Conservation (phyloP, 2,797 vertebrate genomes). For the Syngnathus acus region DNA sequence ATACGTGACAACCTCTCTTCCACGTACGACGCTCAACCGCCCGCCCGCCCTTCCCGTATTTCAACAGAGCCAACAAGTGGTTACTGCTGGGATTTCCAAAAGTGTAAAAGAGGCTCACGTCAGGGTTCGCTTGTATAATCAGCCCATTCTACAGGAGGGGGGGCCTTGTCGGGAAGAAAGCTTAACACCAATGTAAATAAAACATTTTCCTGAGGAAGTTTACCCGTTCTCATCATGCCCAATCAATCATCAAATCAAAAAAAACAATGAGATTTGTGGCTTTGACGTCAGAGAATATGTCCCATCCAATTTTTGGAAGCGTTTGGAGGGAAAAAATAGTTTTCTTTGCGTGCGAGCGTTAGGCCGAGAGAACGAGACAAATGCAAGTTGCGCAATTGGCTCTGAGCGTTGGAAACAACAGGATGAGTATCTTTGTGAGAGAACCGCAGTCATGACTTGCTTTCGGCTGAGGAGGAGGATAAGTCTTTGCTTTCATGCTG, state of each 20-base stretch:
- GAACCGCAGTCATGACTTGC: slow-evolving; percentile 4
- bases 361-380: not conserved
- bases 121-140: slow-evolving; percentile 2
- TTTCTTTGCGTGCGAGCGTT: not conserved
- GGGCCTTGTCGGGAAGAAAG: slow-evolving; percentile 1
- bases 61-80: slow-evolving; percentile 22
- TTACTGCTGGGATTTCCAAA: slow-evolving; percentile 23
- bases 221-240: slow-evolving; percentile 27
- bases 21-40: slow-evolving; percentile 8
- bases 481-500: slow-evolving; percentile 12
- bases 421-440: slow-evolving; percentile 7
- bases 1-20: slow-evolving; percentile 7
- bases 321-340: not conserved
- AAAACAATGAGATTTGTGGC: slow-evolving; percentile 22
- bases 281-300: slow-evolving; percentile 29
- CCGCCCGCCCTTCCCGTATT: slow-evolving; percentile 26
- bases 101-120: not conserved
- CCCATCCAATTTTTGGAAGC: slow-evolving; percentile 13
- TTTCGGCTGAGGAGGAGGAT: slow-evolving; percentile 10
- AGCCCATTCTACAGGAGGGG: slow-evolving; percentile 17
- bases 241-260: slow-evolving; percentile 28
- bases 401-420: not conserved
- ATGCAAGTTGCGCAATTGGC: not conserved
- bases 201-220: slow-evolving; percentile 37
- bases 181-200: slow-evolving; percentile 15